Evolutionary conservation across 2,113 vertebrate species (phyloP).

Genomic region (Morone chrysops): DNA sequence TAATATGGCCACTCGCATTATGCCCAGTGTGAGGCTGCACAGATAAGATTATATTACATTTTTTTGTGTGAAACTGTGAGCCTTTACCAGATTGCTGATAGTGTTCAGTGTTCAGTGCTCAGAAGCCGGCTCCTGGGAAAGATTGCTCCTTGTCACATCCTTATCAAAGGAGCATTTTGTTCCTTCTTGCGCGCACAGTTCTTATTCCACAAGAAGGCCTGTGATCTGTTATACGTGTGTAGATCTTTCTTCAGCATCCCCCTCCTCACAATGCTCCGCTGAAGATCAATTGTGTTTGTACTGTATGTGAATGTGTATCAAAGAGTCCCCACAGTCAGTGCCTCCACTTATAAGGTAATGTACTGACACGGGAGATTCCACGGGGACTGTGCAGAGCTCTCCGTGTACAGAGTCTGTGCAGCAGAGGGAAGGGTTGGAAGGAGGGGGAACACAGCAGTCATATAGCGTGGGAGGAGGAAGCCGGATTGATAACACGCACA

Average conservation of each 20-base stretch:
- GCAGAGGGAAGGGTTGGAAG: constrained; percentile 55
- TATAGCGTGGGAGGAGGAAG: constrained; percentile 69
- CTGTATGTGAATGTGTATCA: constrained; percentile 82
- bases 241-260: constrained; percentile 59
- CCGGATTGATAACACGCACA: constrained; percentile 60
- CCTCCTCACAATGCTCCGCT: constrained; percentile 39
- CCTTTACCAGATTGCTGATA: constrained; percentile 67
- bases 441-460: constrained; percentile 66
- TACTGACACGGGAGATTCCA: constrained; percentile 77
- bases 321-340: constrained; percentile 80
- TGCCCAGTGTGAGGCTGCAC: constrained; percentile 43
- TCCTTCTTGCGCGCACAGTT: constrained; percentile 53
- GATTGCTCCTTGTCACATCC: constrained; percentile 78
- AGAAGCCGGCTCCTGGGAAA: constrained; percentile 69
- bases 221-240: constrained; percentile 71
- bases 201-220: constrained; percentile 66
- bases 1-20: constrained; percentile 57
- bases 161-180: constrained; percentile 81
- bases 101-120: constrained; percentile 57
- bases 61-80: constrained; percentile 48
- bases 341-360: constrained; percentile 82
- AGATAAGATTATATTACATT: constrained; percentile 57
- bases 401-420: constrained; percentile 63
- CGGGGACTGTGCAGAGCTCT: constrained; percentile 71
- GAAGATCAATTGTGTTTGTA: constrained; percentile 83